phyloP scores from a whole-genome alignment of 2,888 invertebrate genomes.

The Barypeithes pellucidus region DNA sequence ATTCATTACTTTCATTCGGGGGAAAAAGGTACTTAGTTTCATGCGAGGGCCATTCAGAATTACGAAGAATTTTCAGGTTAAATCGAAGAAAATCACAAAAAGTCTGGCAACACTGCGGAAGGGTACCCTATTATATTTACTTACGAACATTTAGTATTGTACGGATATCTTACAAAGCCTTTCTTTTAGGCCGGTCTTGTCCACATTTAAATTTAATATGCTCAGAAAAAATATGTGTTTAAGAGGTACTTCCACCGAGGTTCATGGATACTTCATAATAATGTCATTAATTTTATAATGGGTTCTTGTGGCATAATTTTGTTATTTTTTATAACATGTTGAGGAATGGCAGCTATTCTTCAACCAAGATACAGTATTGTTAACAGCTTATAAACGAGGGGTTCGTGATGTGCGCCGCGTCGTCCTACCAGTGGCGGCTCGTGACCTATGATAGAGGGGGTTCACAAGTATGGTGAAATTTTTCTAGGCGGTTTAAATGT shows the following conservation, averaged over 20 bases:
- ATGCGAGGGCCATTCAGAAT: too few species aligned
- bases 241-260: slow-evolving; percentile 15
- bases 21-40: too few species aligned
- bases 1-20: too few species aligned
- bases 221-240: slow-evolving; percentile 25
- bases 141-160: slow-evolving; percentile 34
- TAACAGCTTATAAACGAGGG: too few species aligned
- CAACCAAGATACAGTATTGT: background rate
- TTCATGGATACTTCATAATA: slow-evolving; percentile 8
- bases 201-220: slow-evolving; percentile 41
- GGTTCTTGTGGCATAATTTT: slow-evolving; percentile 20
- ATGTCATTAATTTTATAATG: slow-evolving; percentile 19
- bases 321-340: slow-evolving; percentile 13
- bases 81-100: too few species aligned
- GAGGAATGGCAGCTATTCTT: background rate
- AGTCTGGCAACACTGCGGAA: too few species aligned
- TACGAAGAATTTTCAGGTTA: too few species aligned
- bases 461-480: too few species aligned
- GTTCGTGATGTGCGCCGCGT: too few species aligned
- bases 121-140: slow-evolving; percentile 35
- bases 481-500: too few species aligned
- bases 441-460: too few species aligned
- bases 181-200: slow-evolving; percentile 14
- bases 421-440: too few species aligned
- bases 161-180: slow-evolving; percentile 31